Evolutionary conservation across 30 jellyfish, hydroid and myxozoan species (phyloP).

Genomic region (Aurelia sp.): DNA sequence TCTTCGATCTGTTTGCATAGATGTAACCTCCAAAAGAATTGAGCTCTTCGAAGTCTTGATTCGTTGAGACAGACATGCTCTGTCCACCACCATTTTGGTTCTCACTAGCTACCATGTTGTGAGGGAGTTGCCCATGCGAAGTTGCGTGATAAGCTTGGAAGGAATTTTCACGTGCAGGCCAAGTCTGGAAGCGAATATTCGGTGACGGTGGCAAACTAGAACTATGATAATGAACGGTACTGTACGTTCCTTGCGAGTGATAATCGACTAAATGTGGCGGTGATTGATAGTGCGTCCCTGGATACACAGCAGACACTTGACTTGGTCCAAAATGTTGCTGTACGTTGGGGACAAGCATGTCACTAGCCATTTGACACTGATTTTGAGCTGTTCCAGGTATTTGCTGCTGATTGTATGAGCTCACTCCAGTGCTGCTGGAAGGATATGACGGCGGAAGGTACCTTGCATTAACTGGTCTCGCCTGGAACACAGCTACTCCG

Average conservation of each 20-base stretch:
- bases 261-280: conserved; percentile 78
- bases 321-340: conserved; percentile 83
- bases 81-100: conserved; percentile 57
- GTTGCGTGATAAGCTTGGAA: conserved; percentile 75
- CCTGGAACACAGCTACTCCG: conserved; percentile 57
- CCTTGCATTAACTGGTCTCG: conserved; percentile 53
- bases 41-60: conserved; percentile 71
- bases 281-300: conserved; percentile 80
- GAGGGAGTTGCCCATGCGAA: conserved; percentile 85
- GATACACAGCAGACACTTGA: conserved; percentile 75
- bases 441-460: conserved; percentile 50
- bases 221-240: conserved; percentile 64
- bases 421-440: conserved; percentile 25
- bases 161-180: conserved; percentile 73
- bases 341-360: conserved; percentile 86
- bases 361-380: conserved; percentile 83
- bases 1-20: conserved; percentile 53
- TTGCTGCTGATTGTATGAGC: conserved; percentile 53
- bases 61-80: conserved; percentile 34
- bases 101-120: conserved; percentile 72
- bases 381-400: conserved; percentile 58
- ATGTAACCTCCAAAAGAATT: conserved; percentile 65
- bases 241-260: conserved; percentile 73
- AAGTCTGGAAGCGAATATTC: conserved; percentile 65
- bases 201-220: conserved; percentile 81